A percentile compares a stretch with the other conserved stretches of the same genome.
Conservation (phyloP, 2,113 vertebrate genomes). For the Tautogolabrus adspersus region DNA sequence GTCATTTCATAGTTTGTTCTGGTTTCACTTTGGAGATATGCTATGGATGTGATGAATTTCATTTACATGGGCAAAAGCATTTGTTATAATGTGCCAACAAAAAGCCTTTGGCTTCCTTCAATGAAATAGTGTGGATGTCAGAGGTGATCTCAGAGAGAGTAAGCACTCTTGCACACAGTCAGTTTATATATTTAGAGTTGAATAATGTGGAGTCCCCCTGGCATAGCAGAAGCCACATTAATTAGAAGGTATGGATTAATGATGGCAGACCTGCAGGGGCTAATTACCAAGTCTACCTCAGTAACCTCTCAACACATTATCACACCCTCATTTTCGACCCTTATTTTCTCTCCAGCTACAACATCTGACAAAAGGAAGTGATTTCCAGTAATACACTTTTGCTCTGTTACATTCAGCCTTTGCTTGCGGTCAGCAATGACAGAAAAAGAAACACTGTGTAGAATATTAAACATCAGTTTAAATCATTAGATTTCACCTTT, state of each 20-base stretch:
- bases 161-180: conserved; percentile 44
- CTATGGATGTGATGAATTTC: conserved; percentile 30
- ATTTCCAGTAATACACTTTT: conserved; percentile 36
- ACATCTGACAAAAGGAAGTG: conserved; percentile 62
- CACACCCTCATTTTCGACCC: conserved; percentile 53
- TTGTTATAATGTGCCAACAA: conserved; percentile 69
- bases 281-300: conserved; percentile 83
- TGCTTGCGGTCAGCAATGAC: conserved; percentile 15
- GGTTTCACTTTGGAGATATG: conserved; percentile 27
- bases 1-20: conserved; percentile 1
- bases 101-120: conserved; percentile 56
- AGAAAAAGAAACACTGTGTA: conserved; percentile 4
- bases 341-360: conserved; percentile 39
- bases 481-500: conserved; percentile 37
- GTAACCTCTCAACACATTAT: conserved; percentile 82
- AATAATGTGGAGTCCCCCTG: conserved; percentile 78
- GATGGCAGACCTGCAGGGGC: conserved; percentile 81
- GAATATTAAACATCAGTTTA: conserved; percentile 33
- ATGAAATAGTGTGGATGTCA: conserved; percentile 63
- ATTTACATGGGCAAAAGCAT: conserved; percentile 75
- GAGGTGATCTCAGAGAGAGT: conserved; percentile 64
- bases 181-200: conserved; percentile 77
- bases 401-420: neutral
- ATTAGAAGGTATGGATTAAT: conserved; percentile 85
- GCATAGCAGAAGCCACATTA: conserved; percentile 75